Percentiles rank a stretch among this genome's conserved stretches.
phyloP scores from a whole-genome alignment of 2,888 invertebrate species.

The Heterodera filipjevi region DNA sequence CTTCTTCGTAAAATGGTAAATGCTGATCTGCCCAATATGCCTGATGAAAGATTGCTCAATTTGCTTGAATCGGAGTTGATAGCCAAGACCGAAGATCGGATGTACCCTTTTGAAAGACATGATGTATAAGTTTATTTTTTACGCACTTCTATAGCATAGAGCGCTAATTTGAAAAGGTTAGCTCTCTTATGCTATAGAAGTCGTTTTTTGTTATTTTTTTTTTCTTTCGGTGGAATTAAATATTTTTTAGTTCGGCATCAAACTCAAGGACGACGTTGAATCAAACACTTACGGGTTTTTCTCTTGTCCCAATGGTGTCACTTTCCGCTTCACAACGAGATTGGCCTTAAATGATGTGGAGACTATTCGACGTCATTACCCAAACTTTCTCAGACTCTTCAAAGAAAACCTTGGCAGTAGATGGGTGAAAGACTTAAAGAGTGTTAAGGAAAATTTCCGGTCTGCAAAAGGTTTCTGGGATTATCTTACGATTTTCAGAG shows the following conservation, averaged over 20 bases:
- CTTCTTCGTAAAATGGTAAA: not conserved
- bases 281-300: slow-evolving; percentile 33
- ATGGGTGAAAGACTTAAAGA: slow-evolving; percentile 22
- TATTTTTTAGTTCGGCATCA: slow-evolving; percentile 31
- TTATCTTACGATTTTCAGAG: not conserved
- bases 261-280: slow-evolving; percentile 32
- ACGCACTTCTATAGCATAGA: no score
- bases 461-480: not conserved
- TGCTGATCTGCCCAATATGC: slow-evolving; percentile 20
- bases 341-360: slow-evolving; percentile 18
- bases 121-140: not conserved
- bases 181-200: no score
- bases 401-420: slow-evolving; percentile 23
- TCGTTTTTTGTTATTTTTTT: not conserved
- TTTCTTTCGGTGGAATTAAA: no score
- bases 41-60: slow-evolving; percentile 4
- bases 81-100: not conserved
- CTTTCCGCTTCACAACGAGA: slow-evolving; percentile 30
- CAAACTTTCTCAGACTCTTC: slow-evolving; percentile 30
- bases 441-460: not conserved
- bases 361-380: slow-evolving; percentile 26
- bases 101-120: slow-evolving; percentile 5
- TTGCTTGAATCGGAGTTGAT: slow-evolving; percentile 1
- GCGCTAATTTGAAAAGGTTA: no score
- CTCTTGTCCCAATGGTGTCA: slow-evolving; percentile 3